These are phyloP conservation scores for Rhynchopsitta pachyrhyncha DNA, from an alignment of 2,113 vertebrate genomes.

Conservation along the genomic window DNA sequence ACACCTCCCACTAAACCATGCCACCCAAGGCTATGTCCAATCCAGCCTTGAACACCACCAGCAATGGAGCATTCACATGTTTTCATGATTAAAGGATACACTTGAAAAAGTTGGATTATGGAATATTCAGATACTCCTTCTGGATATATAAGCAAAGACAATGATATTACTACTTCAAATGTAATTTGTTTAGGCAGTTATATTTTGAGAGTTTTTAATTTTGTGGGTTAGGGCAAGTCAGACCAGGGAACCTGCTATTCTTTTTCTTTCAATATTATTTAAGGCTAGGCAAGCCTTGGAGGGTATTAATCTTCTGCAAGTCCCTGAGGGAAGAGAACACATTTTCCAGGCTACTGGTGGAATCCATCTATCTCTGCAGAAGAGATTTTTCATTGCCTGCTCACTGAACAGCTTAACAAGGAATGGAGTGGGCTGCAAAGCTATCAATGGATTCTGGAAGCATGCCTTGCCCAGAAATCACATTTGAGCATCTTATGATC, in stretches of 20 bases:
- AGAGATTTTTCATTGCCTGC: slow-evolving; percentile 60
- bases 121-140: background rate
- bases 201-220: background rate
- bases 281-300: slow-evolving; percentile 32
- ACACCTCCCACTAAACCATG: too few species aligned
- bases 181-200: background rate
- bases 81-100: background rate
- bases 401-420: slow-evolving; percentile 50
- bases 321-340: slow-evolving; percentile 31
- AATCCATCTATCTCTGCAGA: slow-evolving; percentile 56
- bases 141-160: background rate
- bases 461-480: slow-evolving; percentile 30
- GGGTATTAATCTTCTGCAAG: slow-evolving; percentile 45
- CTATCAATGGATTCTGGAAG: slow-evolving; percentile 40
- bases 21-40: too few species aligned
- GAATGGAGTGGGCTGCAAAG: slow-evolving; percentile 30
- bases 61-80: background rate
- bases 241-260: background rate
- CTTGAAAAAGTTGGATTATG: background rate
- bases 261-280: slow-evolving; percentile 37
- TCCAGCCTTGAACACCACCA: too few species aligned
- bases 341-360: slow-evolving; percentile 62
- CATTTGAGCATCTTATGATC: slow-evolving; percentile 30
- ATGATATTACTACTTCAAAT: background rate
- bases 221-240: background rate